A percentile compares a stretch with the other conserved stretches of the same genome.
Evolutionary conservation across 2,797 vertebrate species (phyloP).

Genomic region (Xenentodon cancila): DNA sequence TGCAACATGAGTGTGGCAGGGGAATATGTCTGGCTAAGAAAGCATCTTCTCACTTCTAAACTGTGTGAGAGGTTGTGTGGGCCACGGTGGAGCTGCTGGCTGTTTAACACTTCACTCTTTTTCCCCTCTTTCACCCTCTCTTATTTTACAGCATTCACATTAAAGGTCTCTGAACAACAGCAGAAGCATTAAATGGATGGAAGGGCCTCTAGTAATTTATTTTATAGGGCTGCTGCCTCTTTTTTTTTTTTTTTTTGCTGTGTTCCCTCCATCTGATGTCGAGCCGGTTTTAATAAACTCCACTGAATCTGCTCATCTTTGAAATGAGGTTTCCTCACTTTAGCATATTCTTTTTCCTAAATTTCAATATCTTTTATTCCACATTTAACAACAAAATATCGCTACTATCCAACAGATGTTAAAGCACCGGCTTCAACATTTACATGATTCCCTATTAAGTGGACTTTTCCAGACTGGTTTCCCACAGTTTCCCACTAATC

Average conservation of each 20-base stretch:
- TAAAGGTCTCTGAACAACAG: conserved; percentile 64
- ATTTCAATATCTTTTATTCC: conserved; percentile 17
- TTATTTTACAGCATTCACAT: conserved; percentile 63
- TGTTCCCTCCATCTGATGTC: conserved; percentile 47
- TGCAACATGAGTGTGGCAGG: conserved; percentile 2
- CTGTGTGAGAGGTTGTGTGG: conserved; percentile 31
- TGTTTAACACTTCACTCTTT: conserved; percentile 35
- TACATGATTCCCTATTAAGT: conserved; percentile 38
- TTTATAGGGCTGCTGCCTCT: conserved; percentile 56
- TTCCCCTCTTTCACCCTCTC: conserved; percentile 46
- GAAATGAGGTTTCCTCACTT: conserved; percentile 9
- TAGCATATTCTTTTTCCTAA: background rate
- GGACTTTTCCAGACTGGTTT: conserved; percentile 65
- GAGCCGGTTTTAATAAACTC: conserved; percentile 37
- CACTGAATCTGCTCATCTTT: conserved; percentile 1
- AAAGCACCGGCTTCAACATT: conserved; percentile 11
- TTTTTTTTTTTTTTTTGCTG: conserved; percentile 21
- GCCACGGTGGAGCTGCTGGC: conserved; percentile 2
- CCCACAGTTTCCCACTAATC: conserved; percentile 63
- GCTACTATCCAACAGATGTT: conserved; percentile 33
- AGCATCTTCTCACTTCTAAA: conserved; percentile 15
- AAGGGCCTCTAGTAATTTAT: conserved; percentile 56
- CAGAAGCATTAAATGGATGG: conserved; percentile 56
- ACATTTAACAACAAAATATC: conserved; percentile 25
- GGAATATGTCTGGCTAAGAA: conserved; percentile 22